These are phyloP conservation scores for Colostygia pectinataria DNA, from an alignment of 2,888 invertebrate species.

Conservation along the genomic window DNA sequence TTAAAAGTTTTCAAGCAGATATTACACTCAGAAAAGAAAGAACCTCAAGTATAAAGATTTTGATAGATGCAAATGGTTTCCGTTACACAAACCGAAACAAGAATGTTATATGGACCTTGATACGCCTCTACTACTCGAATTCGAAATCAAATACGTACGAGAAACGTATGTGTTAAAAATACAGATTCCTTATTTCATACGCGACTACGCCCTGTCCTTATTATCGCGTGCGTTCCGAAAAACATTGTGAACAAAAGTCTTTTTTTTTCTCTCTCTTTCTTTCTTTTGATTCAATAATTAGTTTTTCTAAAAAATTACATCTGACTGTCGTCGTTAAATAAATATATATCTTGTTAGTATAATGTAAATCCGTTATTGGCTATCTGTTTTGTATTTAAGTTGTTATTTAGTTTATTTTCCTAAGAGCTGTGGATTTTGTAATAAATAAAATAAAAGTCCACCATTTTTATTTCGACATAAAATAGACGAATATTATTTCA, in stretches of 20 bases:
- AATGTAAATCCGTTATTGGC: too few species aligned
- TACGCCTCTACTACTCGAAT: neutral
- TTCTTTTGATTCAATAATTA: too few species aligned
- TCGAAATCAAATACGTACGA: constrained; percentile 4
- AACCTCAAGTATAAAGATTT: constrained; percentile 14
- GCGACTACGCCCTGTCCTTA: neutral
- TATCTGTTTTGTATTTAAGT: too few species aligned
- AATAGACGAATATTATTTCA: too few species aligned
- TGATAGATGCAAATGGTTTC: constrained; percentile 16
- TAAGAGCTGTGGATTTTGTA: too few species aligned
- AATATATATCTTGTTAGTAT: too few species aligned
- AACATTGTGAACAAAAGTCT: neutral
- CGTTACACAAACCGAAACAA: constrained; percentile 2
- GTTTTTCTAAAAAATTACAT: too few species aligned
- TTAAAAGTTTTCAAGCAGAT: constrained; percentile 10
- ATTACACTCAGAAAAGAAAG: constrained; percentile 7
- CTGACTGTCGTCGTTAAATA: too few species aligned
- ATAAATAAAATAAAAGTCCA: too few species aligned
- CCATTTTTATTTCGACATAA: too few species aligned
- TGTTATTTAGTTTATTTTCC: too few species aligned
- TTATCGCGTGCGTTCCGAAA: neutral
- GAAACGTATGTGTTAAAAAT: neutral
- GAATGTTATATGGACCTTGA: constrained; percentile 3
- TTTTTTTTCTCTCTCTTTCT: neutral
- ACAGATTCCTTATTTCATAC: neutral